Base-by-base conservation (phyloP, 2,888 invertebrate genomes). In the Chymomyza procnemis region DNA sequence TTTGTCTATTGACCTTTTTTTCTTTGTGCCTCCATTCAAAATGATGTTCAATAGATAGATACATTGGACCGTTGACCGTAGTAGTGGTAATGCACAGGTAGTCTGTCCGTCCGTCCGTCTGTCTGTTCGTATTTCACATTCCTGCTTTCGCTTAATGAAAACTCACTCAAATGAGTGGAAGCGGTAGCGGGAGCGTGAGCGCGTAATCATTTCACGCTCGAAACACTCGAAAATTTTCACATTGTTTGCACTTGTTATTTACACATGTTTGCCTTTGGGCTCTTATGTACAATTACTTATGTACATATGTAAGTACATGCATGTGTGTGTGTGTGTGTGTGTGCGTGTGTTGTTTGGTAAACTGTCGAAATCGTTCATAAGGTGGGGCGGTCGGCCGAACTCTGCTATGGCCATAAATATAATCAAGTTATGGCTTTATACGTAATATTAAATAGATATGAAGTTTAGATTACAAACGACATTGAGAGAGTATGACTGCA, bases 1-100 rank as follows among this genome's bases (percentile, higher is more conserved):
- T 76, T 66, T 72, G 72, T 78, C 79, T 80, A 71, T 71, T 81
- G 86, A 84, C 85, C 86, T 86, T 84, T 81, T 73, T 86, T 84
- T 80, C 71, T 86, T 84, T 80, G 71, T 61, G 52, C 41, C 21
- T 66, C 9, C 41, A 56, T 50, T 57, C 52, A 26, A 21, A 50
- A 1, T 50, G 19, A 26, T 52, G n/a, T 46, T 71, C 57, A 71
- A 74, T 82, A 62, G 59, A 64, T 71, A 69, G 63, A 67, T 26
- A 26, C n/a, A n/a, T n/a, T 26, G 26, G 4, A 26, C 8, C 4
- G 4, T 22, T 3, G 2, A 22, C 22, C 4, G 6, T 26, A 26
- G 5, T 26, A 12, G 12, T 9, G 6, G 34, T 41, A 41, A 41
- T 41, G 34, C 34, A 41, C 34, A 41, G 34, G 34, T 41, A 41